A percentile compares a stretch with the other conserved stretches of the same genome.
Evolutionary conservation across 2,113 vertebrate genomes (phyloP).

Genomic region (Plectropomus leopardus): DNA sequence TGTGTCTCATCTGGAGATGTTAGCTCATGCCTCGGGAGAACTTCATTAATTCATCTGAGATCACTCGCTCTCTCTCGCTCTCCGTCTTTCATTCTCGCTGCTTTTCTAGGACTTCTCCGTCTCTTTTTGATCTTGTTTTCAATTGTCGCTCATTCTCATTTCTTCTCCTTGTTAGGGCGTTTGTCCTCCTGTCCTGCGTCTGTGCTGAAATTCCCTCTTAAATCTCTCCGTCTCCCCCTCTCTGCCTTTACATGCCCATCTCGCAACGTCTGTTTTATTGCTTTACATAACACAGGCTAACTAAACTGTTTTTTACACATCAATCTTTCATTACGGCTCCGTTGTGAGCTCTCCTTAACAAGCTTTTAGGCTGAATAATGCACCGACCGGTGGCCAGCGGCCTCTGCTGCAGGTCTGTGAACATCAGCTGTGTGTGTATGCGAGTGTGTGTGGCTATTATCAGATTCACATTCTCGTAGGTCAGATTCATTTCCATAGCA

Average conservation of each 20-base stretch:
- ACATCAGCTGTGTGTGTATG: neutral
- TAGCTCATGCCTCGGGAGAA: constrained; percentile 17
- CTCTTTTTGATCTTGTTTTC: neutral
- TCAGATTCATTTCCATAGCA: constrained; percentile 37
- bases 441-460: neutral
- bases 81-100: neutral
- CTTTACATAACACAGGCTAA: constrained; percentile 72
- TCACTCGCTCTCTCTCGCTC: neutral
- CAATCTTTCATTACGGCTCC: constrained; percentile 67
- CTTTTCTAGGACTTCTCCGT: neutral
- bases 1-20: constrained; percentile 34
- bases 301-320: constrained; percentile 73
- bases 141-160: neutral
- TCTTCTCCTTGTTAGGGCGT: constrained; percentile 4
- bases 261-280: constrained; percentile 52
- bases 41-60: constrained; percentile 51
- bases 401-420: constrained; percentile 6
- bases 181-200: neutral
- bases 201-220: neutral
- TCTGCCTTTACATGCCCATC: constrained; percentile 28
- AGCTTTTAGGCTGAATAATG: constrained; percentile 81
- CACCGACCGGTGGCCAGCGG: constrained; percentile 37
- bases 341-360: constrained; percentile 67
- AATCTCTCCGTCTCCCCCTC: neutral
- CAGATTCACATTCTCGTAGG: constrained; percentile 19